Conservation (phyloP, 2,797 vertebrate genomes). For the Argyrosomus regius region DNA sequence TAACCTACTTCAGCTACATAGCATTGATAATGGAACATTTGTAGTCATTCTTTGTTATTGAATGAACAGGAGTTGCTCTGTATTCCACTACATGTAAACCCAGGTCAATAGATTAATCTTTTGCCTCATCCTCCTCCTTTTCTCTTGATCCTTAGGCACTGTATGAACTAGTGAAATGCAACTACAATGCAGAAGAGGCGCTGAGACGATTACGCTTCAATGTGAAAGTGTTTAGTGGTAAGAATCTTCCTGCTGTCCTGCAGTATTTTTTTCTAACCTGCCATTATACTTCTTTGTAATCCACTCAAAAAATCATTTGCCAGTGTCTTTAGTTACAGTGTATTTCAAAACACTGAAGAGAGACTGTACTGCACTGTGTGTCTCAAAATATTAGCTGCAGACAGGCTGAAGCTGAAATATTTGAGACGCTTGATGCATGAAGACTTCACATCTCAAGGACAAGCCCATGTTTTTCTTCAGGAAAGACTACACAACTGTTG, state of each 20-base stretch:
- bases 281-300: neutral
- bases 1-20: neutral
- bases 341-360: neutral
- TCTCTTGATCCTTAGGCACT: conserved; percentile 85
- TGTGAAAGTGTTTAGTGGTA: conserved; percentile 94
- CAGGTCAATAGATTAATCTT: neutral
- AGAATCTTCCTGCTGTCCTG: conserved; percentile 57
- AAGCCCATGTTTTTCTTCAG: neutral
- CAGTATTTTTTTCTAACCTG: neutral
- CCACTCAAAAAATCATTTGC: neutral
- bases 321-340: neutral
- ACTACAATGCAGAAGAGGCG: conserved; percentile 94
- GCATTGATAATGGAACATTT: neutral
- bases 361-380: neutral
- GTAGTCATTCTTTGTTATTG: neutral
- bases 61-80: neutral
- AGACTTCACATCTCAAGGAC: neutral
- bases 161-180: conserved; percentile 96
- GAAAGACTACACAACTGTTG: neutral
- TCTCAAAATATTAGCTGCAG: conserved; percentile 1
- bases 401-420: neutral
- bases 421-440: neutral
- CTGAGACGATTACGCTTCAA: conserved; percentile 93
- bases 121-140: neutral
- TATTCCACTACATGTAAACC: neutral